Conservation (phyloP, 2,113 vertebrate species). For the Telmatochromis brichardi region DNA sequence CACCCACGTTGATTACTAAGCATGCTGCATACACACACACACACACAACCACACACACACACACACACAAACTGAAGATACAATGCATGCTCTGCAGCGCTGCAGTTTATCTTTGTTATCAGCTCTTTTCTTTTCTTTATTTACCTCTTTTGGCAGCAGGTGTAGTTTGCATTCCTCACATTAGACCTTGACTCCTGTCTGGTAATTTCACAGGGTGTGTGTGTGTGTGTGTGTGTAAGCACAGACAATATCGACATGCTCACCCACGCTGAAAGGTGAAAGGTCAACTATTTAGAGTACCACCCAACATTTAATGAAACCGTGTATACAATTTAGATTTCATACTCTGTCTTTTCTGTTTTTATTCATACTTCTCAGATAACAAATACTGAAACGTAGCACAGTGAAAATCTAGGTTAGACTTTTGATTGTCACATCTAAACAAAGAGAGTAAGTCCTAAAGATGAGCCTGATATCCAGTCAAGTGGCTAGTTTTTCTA, state of each 20-base stretch:
- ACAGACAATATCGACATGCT: neutral
- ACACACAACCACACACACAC: neutral
- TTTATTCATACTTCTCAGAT: neutral
- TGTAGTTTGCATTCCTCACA: neutral
- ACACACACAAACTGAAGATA: neutral
- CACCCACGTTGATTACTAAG: neutral
- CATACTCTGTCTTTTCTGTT: neutral
- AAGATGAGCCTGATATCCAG: neutral
- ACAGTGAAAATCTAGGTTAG: neutral
- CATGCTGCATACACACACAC: neutral
- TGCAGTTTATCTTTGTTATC: neutral
- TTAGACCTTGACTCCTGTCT: constrained; percentile 28
- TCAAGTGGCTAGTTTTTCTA: neutral
- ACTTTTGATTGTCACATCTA: neutral
- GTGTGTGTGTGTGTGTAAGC: constrained; percentile 3
- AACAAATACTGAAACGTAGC: neutral
- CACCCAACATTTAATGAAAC: neutral
- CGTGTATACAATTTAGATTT: neutral
- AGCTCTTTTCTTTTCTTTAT: neutral
- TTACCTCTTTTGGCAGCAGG: neutral
- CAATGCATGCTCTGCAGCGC: neutral
- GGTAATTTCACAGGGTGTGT: neutral
- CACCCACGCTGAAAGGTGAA: neutral
- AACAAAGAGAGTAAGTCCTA: neutral
- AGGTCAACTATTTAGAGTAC: neutral